Conservation (phyloP, 30 jellyfish, hydroid and myxozoan species). For the Turritopsis dohrnii region DNA sequence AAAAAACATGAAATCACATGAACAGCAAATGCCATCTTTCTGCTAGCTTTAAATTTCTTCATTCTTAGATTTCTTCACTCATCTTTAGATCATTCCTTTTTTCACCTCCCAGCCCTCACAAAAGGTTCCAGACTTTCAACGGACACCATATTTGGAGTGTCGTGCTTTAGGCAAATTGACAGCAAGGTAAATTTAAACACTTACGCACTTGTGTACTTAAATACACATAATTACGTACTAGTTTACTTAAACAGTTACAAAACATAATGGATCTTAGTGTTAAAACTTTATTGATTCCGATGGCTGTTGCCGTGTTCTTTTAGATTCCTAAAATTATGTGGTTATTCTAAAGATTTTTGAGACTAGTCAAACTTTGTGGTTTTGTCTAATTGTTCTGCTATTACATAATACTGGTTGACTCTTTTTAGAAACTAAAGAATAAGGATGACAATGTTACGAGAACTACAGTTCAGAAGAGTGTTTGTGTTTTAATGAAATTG, state of each 20-base stretch:
- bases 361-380: neutral
- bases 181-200: conserved; percentile 67
- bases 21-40: neutral
- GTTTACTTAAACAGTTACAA: too few relatives aligned
- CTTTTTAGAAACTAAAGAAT: conserved; percentile 61
- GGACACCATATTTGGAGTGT: conserved; percentile 71
- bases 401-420: too few relatives aligned
- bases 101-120: conserved; percentile 60
- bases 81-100: conserved; percentile 54
- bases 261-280: too few relatives aligned
- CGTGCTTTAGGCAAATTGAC: conserved; percentile 83
- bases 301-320: too few relatives aligned
- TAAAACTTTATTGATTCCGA: too few relatives aligned
- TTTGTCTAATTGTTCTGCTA: too few relatives aligned
- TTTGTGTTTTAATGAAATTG: conserved; percentile 57
- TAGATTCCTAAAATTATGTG: too few relatives aligned
- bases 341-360: neutral
- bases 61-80: too few relatives aligned
- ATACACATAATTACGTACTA: too few relatives aligned
- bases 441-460: conserved; percentile 80
- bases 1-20: too few relatives aligned
- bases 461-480: conserved; percentile 90
- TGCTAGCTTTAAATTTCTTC: neutral
- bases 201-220: too few relatives aligned
- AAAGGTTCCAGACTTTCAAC: conserved; percentile 33